These are phyloP conservation scores for Porphyrio hochstetteri DNA, from an alignment of 2,113 vertebrate species.

Conservation along the genomic window DNA sequence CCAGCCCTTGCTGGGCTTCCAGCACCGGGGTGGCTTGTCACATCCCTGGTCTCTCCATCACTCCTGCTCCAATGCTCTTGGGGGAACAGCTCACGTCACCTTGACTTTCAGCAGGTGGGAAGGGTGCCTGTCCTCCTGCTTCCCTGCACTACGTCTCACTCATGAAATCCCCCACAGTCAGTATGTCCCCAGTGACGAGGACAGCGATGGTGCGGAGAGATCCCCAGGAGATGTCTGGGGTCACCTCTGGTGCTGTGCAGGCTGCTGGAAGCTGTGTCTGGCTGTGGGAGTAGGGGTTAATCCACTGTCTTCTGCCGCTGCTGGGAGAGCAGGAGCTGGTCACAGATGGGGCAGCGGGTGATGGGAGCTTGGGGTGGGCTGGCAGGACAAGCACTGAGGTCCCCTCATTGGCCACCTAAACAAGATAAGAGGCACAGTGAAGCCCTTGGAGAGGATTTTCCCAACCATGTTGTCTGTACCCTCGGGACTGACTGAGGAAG, in stretches of 20 bases:
- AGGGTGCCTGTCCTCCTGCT: neutral
- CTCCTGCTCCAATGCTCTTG: neutral
- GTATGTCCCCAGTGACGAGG: neutral
- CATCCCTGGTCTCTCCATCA: slow-evolving; percentile 25
- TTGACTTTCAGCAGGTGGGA: neutral
- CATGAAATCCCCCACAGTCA: neutral
- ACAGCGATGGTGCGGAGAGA: rapidly evolving
- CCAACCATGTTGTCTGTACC: neutral
- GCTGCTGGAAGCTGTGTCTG: neutral
- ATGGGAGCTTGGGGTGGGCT: neutral
- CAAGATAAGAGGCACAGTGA: neutral
- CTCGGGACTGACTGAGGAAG: neutral
- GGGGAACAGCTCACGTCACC: neutral
- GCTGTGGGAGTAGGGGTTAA: neutral
- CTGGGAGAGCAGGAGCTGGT: neutral
- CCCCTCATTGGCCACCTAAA: neutral
- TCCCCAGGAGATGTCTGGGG: neutral
- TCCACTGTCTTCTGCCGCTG: neutral
- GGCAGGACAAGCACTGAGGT: neutral
- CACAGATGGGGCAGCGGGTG: neutral
- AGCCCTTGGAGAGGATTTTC: neutral
- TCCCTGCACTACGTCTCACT: neutral
- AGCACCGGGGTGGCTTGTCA: neutral
- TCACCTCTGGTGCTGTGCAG: rapidly evolving
- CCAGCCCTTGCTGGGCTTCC: neutral